phyloP scores from a whole-genome alignment of 2,113 vertebrate species.

The Brachirus orientalis region DNA sequence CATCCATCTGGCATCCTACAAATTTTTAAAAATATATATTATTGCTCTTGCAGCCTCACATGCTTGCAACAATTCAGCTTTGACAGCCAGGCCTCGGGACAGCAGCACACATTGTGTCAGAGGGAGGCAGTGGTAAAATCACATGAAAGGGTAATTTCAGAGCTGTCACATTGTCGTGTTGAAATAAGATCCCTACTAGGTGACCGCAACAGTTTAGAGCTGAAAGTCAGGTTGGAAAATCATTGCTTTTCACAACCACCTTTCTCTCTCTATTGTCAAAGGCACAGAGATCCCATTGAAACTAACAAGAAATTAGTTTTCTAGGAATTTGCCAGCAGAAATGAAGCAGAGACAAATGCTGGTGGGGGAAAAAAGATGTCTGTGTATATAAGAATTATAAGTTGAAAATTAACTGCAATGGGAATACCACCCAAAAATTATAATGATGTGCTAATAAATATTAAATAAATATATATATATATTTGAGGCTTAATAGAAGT shows the following conservation, averaged over 20 bases:
- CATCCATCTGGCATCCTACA: no score
- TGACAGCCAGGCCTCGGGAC: conserved; percentile 8
- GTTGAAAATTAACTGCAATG: no score
- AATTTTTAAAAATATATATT: no score
- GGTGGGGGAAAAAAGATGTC: no score
- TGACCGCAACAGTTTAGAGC: conserved; percentile 12
- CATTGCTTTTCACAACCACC: not conserved
- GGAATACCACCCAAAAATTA: no score
- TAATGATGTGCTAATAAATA: no score
- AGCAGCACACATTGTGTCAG: not conserved
- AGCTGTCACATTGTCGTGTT: not conserved
- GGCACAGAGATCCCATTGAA: conserved; percentile 4
- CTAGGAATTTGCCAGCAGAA: not conserved
- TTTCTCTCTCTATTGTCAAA: not conserved
- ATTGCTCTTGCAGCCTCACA: no score
- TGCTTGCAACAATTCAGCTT: not conserved
- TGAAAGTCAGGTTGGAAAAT: not conserved
- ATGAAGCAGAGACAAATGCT: not conserved
- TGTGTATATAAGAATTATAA: no score
- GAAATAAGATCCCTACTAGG: conserved; percentile 25
- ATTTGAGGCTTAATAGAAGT: no score
- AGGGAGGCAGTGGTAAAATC: conserved; percentile 5
- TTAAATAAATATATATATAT: no score
- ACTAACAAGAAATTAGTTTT: accelerated
- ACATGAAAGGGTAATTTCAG: conserved; percentile 24